A percentile compares a stretch with the other conserved stretches of the same genome.
These are phyloP conservation scores for Sphyrna mokarran DNA, from an alignment of 2,113 vertebrate genomes.

Conservation along the genomic window DNA sequence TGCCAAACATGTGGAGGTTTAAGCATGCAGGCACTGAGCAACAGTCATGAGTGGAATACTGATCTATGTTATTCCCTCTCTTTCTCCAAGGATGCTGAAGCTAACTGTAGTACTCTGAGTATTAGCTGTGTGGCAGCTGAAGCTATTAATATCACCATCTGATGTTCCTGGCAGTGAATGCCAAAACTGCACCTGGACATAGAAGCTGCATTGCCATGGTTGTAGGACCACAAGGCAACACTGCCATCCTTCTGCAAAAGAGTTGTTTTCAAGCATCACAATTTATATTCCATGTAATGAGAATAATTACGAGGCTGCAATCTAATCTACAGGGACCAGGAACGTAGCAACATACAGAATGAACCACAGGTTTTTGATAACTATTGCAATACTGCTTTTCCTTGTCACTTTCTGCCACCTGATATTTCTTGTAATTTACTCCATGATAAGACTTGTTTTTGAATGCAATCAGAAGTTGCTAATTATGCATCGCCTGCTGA, in stretches of 20 bases:
- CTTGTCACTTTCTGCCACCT: neutral
- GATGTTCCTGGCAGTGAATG: neutral
- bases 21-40: neutral
- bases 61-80: neutral
- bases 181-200: neutral
- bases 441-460: neutral
- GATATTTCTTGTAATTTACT: neutral
- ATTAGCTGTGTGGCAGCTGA: neutral
- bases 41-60: neutral
- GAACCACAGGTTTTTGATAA: neutral
- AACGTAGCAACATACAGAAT: neutral
- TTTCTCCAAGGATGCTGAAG: neutral
- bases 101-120: neutral
- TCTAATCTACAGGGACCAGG: neutral
- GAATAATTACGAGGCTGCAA: neutral
- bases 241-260: neutral
- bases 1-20: neutral
- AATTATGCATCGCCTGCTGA: neutral
- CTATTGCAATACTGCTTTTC: neutral
- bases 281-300: neutral
- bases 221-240: neutral
- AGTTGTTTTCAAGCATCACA: neutral
- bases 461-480: neutral
- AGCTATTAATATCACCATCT: neutral
- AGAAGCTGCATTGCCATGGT: neutral